Percentiles rank a stretch among this genome's conserved stretches.
These are phyloP conservation scores for Oxycera nigricornis DNA, from an alignment of 2,888 invertebrate genomes.

Conservation along the genomic window DNA sequence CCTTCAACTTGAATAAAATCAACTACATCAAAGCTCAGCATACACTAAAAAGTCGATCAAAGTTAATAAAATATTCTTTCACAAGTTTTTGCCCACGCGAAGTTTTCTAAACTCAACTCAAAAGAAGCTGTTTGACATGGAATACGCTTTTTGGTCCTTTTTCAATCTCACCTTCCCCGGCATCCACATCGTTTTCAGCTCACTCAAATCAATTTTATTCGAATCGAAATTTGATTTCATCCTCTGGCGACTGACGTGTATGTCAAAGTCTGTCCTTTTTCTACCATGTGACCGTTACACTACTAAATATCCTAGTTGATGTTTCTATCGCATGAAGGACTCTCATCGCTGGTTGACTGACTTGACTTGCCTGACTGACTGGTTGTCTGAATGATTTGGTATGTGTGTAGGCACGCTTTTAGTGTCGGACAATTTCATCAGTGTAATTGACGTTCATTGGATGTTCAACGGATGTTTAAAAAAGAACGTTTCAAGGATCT, in stretches of 20 bases:
- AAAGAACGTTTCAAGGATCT: not conserved
- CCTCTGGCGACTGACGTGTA: not conserved
- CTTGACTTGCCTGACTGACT: not conserved
- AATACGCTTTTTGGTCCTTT: too few species aligned
- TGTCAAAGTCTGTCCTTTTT: not conserved
- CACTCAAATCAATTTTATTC: constrained; percentile 7
- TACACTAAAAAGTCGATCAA: too few species aligned
- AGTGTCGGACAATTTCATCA: constrained; percentile 14
- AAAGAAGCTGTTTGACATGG: too few species aligned
- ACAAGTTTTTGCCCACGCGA: too few species aligned
- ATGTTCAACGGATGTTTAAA: constrained; percentile 10
- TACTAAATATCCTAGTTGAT: not conserved
- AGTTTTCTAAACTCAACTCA: too few species aligned
- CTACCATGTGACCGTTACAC: not conserved
- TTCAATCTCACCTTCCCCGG: too few species aligned
- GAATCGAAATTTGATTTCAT: constrained; percentile 7
- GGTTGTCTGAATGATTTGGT: not conserved
- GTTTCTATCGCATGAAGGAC: not conserved
- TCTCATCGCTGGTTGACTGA: not conserved
- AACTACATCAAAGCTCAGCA: too few species aligned
- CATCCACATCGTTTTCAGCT: too few species aligned
- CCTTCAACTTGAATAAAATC: too few species aligned
- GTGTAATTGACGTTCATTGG: constrained; percentile 23
- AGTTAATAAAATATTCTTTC: too few species aligned
- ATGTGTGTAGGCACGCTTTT: constrained; percentile 9